Conservation (phyloP, 2,113 vertebrate species). For the Corythaixoides concolor region DNA sequence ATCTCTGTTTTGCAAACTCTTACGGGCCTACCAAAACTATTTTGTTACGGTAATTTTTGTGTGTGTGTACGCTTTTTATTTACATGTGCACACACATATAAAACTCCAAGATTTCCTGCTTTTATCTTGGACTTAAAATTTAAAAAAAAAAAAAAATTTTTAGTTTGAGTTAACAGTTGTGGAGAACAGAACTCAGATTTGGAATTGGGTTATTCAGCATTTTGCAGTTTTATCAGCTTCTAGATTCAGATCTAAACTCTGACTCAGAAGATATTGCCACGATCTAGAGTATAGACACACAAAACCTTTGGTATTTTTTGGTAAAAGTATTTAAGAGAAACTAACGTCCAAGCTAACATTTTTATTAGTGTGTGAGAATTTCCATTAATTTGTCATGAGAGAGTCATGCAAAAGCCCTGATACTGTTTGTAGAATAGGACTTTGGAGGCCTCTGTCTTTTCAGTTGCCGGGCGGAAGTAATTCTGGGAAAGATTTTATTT, state of each 20-base stretch:
- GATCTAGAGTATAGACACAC: background rate
- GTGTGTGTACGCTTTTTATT: background rate
- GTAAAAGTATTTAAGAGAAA: background rate
- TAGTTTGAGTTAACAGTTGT: background rate
- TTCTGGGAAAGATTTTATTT: background rate
- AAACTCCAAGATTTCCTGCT: background rate
- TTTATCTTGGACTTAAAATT: background rate
- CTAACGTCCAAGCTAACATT: background rate
- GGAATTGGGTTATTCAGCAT: background rate
- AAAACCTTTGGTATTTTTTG: background rate
- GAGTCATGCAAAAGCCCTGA: background rate
- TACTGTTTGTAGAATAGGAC: background rate
- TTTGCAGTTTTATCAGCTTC: background rate
- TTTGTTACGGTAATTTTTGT: background rate
- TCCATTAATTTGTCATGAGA: background rate
- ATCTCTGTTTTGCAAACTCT: background rate
- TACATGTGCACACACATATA: rapidly evolving
- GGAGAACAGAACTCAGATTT: background rate
- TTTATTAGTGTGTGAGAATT: background rate
- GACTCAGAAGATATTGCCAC: background rate
- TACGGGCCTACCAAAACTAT: background rate
- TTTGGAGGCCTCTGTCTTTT: background rate
- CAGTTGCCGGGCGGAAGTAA: no score
- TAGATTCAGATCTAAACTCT: background rate
- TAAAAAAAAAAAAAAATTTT: background rate